Evolutionary conservation across 2,113 vertebrate species (phyloP).

Genomic region (Sapajus apella): DNA sequence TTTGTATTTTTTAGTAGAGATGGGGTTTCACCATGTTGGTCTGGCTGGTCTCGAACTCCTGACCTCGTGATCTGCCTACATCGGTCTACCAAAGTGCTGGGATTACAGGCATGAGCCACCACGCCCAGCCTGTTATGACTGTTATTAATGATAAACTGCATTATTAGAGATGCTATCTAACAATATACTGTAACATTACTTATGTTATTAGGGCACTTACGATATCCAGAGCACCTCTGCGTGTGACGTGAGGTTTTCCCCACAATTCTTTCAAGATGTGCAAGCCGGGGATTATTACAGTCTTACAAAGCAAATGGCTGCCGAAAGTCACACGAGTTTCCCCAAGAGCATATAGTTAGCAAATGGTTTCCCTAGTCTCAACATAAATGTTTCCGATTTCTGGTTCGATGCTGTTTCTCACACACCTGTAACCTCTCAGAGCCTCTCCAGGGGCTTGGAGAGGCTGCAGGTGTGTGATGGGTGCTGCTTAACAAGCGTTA

Average conservation of each 20-base stretch:
- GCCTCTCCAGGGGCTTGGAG: not conserved
- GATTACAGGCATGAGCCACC: too few species aligned
- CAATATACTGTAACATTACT: not conserved
- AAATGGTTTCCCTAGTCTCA: not conserved
- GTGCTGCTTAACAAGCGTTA: not conserved
- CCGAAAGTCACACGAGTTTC: not conserved
- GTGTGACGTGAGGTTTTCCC: not conserved
- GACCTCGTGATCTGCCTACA: too few species aligned
- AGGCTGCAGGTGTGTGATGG: fast-evolving
- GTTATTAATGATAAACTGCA: too few species aligned
- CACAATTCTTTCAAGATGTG: not conserved
- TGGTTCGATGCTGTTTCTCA: not conserved
- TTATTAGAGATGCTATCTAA: not conserved
- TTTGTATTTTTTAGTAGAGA: too few species aligned
- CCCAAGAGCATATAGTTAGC: fast-evolving
- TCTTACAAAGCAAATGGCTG: not conserved
- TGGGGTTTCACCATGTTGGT: too few species aligned
- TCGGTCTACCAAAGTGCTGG: too few species aligned
- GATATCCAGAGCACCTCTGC: not conserved
- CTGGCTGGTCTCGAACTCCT: too few species aligned
- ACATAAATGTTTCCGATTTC: fast-evolving
- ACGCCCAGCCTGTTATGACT: not conserved
- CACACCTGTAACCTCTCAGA: not conserved
- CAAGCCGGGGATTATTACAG: not conserved
- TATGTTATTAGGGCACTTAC: fast-evolving